phyloP scores from a whole-genome alignment of 2,888 invertebrate genomes.

The Caenorhabditis drosophilae region DNA sequence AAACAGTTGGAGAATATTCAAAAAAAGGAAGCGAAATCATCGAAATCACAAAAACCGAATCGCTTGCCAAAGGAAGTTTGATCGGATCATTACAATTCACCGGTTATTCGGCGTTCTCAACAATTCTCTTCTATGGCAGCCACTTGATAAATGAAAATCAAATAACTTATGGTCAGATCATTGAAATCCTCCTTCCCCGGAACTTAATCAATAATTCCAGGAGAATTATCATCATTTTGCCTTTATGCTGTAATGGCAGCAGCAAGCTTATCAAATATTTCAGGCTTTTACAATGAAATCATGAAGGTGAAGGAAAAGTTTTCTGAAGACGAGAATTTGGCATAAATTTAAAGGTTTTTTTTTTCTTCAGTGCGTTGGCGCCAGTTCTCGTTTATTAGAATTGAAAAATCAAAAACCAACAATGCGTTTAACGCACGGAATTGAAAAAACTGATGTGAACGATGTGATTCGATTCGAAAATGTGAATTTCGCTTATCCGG shows the following conservation, averaged over 20 bases:
- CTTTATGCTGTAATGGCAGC: conserved; percentile 78
- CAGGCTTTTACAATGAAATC: conserved; percentile 88
- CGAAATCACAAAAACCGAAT: conserved; percentile 83
- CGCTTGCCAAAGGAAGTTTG: conserved; percentile 82
- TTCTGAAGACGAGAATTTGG: too few species aligned
- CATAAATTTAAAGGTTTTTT: not conserved
- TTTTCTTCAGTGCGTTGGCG: conserved; percentile 78
- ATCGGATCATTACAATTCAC: conserved; percentile 77
- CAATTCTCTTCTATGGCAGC: conserved; percentile 60
- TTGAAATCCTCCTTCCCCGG: not conserved
- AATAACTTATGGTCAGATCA: conserved; percentile 50
- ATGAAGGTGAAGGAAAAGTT: conserved; percentile 75
- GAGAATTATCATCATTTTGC: conserved; percentile 88
- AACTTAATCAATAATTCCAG: conserved; percentile 74
- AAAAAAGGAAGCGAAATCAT: conserved; percentile 79
- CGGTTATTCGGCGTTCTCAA: conserved; percentile 55
- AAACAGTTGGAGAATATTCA: conserved; percentile 79
- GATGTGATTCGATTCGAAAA: conserved; percentile 75
- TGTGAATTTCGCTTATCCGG: conserved; percentile 76
- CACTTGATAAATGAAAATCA: conserved; percentile 51
- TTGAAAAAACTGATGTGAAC: conserved; percentile 18
- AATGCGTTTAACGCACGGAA: conserved; percentile 78
- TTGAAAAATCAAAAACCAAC: conserved; percentile 81
- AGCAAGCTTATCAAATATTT: conserved; percentile 72
- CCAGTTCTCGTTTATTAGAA: conserved; percentile 86